phyloP scores from a whole-genome alignment of 35 echinoderm and acorn worm species.

The Heliocidaris tuberculata region DNA sequence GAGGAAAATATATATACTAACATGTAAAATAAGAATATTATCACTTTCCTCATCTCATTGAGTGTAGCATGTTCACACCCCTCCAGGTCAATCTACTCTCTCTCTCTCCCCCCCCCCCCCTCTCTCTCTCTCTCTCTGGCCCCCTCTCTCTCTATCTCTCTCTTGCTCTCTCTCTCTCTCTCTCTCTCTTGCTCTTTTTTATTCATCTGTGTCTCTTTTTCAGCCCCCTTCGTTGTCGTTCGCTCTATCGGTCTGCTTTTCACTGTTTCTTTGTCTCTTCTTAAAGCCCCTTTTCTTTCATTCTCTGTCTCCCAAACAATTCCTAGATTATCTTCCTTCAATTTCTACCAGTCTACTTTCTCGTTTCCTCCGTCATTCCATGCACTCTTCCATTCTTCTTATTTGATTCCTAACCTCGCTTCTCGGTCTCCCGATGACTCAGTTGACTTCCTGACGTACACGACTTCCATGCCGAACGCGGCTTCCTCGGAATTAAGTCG shows the following conservation, averaged over 20 bases:
- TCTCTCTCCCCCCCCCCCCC: too few species aligned
- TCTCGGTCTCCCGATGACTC: neutral
- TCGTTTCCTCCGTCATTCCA: neutral
- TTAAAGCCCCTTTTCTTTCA: neutral
- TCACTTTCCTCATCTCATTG: too few species aligned
- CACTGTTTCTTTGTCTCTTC: neutral
- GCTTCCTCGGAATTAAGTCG: neutral
- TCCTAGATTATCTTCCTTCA: neutral
- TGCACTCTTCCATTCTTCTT: neutral
- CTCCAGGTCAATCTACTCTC: neutral
- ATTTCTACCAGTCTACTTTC: neutral
- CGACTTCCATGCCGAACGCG: slow-evolving; percentile 6
- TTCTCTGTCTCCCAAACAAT: neutral
- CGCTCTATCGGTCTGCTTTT: neutral
- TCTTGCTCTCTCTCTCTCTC: too few species aligned
- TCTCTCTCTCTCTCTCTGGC: neutral
- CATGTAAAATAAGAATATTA: neutral
- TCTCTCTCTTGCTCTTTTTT: neutral
- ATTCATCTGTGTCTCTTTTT: too few species aligned
- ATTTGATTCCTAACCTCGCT: neutral
- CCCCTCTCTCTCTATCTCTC: too few species aligned
- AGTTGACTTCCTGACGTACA: neutral
- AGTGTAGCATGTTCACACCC: too few species aligned
- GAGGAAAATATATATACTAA: neutral
- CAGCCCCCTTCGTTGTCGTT: neutral